Conservation (phyloP, 2,888 invertebrate species). For the Trimorus sp. region DNA sequence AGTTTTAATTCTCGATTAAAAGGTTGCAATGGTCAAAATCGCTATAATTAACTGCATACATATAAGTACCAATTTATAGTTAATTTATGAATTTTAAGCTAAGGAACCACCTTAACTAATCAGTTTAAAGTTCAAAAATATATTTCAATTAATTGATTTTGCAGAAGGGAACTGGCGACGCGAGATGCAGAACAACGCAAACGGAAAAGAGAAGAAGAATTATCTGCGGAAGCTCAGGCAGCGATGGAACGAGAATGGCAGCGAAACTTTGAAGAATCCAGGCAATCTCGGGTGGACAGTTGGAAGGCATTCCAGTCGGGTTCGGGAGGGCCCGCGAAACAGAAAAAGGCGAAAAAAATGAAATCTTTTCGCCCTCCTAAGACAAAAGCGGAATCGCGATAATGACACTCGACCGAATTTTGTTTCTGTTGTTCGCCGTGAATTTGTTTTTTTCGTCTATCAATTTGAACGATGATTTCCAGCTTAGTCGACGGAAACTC, state of each 20-base stretch:
- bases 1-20: too few relatives aligned
- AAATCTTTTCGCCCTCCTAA: conserved; percentile 95
- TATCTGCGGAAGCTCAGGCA: conserved; percentile 94
- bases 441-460: conserved; percentile 10
- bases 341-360: conserved; percentile 90
- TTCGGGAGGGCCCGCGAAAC: conserved; percentile 84
- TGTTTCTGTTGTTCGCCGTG: conserved; percentile 10
- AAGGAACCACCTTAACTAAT: too few relatives aligned
- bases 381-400: conserved; percentile 96
- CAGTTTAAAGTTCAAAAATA: too few relatives aligned
- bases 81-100: background rate
- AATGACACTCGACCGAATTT: conserved; percentile 76
- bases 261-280: conserved; percentile 98
- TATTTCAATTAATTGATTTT: background rate
- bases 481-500: conserved; percentile 5
- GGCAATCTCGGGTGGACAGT: conserved; percentile 94
- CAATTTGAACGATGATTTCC: conserved; percentile 17
- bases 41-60: too few relatives aligned
- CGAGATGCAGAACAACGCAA: conserved; percentile 97
- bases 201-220: conserved; percentile 95
- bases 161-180: conserved; percentile 89
- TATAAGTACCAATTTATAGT: too few relatives aligned
- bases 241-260: conserved; percentile 98
- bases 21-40: too few relatives aligned
- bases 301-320: conserved; percentile 94